Evolutionary conservation across 1,140 invertebrate genomes (phyloP).

Genomic region (Liolophura sinensis): DNA sequence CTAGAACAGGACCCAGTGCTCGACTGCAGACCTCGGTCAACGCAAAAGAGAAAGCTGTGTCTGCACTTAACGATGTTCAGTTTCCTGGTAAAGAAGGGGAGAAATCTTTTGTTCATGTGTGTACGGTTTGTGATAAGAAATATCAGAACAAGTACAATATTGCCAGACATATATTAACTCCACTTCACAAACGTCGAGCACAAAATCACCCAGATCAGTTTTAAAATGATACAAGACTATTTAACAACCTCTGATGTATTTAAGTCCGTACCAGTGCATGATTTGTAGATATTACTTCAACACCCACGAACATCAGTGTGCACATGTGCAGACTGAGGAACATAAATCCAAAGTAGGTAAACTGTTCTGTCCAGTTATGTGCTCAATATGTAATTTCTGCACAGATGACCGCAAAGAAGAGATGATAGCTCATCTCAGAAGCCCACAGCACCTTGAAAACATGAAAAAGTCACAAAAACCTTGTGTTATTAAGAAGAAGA

Average conservation of each 20-base stretch:
- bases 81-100: slow-evolving; percentile 31
- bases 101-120: slow-evolving; percentile 39
- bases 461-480: too few species aligned
- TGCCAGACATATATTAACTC: slow-evolving; percentile 46
- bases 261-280: slow-evolving; percentile 81
- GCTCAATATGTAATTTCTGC: slow-evolving; percentile 75
- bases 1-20: too few species aligned
- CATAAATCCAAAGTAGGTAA: slow-evolving; percentile 64
- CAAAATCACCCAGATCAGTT: slow-evolving; percentile 56
- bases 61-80: slow-evolving; percentile 48
- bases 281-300: slow-evolving; percentile 85
- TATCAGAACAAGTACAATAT: slow-evolving; percentile 45
- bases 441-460: too few species aligned
- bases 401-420: slow-evolving; percentile 65
- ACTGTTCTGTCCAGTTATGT: slow-evolving; percentile 70
- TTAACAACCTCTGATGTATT: slow-evolving; percentile 75
- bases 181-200: slow-evolving; percentile 41
- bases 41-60: too few species aligned
- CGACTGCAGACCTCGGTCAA: too few species aligned
- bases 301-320: slow-evolving; percentile 71
- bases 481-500: slow-evolving; percentile 22
- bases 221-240: slow-evolving; percentile 75
- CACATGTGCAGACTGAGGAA: slow-evolving; percentile 72
- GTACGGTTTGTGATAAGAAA: slow-evolving; percentile 46
- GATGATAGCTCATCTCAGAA: slow-evolving; percentile 71